A percentile compares a stretch with the other conserved stretches of the same genome.
Evolutionary conservation across 2,113 vertebrate genomes (phyloP).

Genomic region (Hipposideros armiger): DNA sequence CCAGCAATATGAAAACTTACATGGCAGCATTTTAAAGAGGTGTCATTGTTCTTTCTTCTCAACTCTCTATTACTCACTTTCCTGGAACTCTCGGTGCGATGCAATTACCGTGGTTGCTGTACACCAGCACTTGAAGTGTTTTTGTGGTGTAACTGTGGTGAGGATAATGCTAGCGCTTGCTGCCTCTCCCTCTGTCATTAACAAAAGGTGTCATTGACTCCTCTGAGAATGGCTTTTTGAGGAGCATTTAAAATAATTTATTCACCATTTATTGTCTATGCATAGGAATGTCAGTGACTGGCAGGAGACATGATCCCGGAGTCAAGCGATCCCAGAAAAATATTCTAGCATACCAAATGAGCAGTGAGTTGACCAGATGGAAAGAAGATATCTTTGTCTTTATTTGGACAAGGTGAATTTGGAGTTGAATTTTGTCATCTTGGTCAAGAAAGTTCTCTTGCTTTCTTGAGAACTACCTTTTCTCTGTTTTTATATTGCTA

Average conservation of each 20-base stretch:
- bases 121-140: neutral
- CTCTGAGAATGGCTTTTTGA: constrained; percentile 33
- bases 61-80: neutral
- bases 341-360: neutral
- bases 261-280: neutral
- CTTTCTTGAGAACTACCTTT: neutral
- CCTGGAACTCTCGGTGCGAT: neutral
- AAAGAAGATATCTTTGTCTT: neutral
- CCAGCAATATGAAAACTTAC: constrained; percentile 54
- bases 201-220: constrained; percentile 10
- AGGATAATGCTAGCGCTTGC: neutral
- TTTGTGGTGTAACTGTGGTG: neutral
- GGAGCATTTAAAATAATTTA: neutral
- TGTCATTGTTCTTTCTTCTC: constrained; percentile 15
- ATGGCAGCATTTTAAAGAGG: constrained; percentile 44
- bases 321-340: neutral
- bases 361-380: neutral
- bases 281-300: neutral
- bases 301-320: neutral
- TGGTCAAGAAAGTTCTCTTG: neutral
- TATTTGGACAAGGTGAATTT: constrained; percentile 46
- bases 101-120: neutral
- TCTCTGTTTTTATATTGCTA: neutral
- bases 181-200: constrained; percentile 36
- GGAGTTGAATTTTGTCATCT: neutral